Base-by-base conservation (phyloP, 2,797 vertebrate genomes). In the Buphagus erythrorhynchus region DNA sequence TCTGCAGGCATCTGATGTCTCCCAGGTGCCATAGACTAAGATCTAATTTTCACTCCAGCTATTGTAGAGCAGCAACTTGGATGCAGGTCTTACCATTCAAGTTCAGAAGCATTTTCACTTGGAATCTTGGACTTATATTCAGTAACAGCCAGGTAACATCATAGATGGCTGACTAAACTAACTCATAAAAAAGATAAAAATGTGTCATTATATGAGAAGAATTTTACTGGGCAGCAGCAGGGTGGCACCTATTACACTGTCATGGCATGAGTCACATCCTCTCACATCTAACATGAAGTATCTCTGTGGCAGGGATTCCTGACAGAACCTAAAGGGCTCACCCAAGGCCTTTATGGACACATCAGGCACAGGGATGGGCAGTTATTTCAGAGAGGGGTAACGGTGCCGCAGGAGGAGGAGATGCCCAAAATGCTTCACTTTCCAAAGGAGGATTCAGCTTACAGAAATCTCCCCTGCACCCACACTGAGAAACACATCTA, bases 31-130 rank as follows among this genome's bases (percentile, higher is more conserved):
- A 2, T 0, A 9, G n/a, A 28, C 57, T 43, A 24, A 66, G 67
- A 90, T 67, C 33, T 13, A 9, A 38, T 24, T 87, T 77, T 74
- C 55, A n/a, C 31, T 55, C 67, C 63, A 93, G 65, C 81, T 94
- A 75, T 4, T 66, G 69, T 1, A 71, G 6, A 84, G 80, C 76
- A 48, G 73, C 66, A 74, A 20, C 25, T 48, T 61, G 46, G 33
- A 67, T 63, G 40, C 4, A 5, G 29, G 36, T 73, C 52, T 61
- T 43, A 29, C 13, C 45, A 25, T 24, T 79, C 6, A 55, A 46
- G 24, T 1, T 6, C 75, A 59, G 65, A n/a, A 65, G 38, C 9
- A 24, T 72, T 75, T 90, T 66, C 71, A 58, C 67, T 76, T 16
- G 25, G n/a, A 82, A 67, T 29, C 66, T 55, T 22, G 31, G 67